Evolutionary conservation across 2,113 vertebrate genomes (phyloP).

Genomic region (Pteronura brasiliensis): DNA sequence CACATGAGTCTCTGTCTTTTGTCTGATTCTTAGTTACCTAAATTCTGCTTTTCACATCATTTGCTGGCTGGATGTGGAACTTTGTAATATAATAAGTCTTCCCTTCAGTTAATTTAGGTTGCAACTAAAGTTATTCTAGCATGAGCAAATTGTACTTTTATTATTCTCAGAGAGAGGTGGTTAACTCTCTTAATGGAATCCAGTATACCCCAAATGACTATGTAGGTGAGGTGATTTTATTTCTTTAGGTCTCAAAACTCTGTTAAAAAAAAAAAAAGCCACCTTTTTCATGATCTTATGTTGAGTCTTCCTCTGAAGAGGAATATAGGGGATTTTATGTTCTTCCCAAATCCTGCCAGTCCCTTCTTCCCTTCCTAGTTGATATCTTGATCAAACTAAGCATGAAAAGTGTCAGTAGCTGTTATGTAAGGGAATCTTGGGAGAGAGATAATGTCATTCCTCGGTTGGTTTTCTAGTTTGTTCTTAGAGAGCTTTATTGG

Average conservation of each 20-base stretch:
- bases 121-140: not conserved
- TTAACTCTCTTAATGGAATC: not conserved
- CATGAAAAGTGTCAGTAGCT: not conserved
- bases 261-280: not conserved
- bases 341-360: not conserved
- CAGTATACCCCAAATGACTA: not conserved
- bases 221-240: not conserved
- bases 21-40: slow-evolving; percentile 29
- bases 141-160: not conserved
- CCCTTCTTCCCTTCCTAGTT: not conserved
- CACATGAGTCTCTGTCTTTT: not conserved
- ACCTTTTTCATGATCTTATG: not conserved
- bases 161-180: not conserved
- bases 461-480: not conserved
- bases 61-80: not conserved
- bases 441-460: not conserved
- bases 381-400: slow-evolving; percentile 13
- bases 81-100: not conserved
- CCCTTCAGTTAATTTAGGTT: not conserved
- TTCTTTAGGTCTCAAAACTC: not conserved
- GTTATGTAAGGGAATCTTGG: not conserved
- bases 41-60: not conserved
- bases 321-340: not conserved
- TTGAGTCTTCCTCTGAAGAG: not conserved
- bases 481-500: not conserved